Base-by-base conservation (phyloP, 2,888 invertebrate genomes). In the Drosophila neotestacea region DNA sequence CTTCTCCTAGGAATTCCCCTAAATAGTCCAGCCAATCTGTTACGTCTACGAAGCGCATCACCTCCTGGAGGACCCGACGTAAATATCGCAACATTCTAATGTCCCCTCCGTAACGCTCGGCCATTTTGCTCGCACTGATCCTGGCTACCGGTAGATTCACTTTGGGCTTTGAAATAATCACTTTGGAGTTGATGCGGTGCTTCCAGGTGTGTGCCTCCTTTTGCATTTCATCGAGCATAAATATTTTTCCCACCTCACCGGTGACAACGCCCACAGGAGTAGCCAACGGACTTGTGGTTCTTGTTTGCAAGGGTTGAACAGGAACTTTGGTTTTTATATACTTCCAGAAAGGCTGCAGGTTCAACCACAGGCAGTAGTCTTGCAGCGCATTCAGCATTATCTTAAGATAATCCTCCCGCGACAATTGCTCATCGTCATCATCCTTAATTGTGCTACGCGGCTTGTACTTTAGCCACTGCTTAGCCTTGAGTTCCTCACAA, bases 391-490 rank as follows among this genome's bases (percentile, higher is more conserved):
- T 72, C 0, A 92, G 73, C 10, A 92, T 60, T 6, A 92, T 60
- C 16, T 79, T 55, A 0, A 92, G 65, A 61, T 92, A 92, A 51
- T 91, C 90, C 27, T 90, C 84, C 2, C 90, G 89, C 0, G 86
- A 73, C 10, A 90, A 65, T 42, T 84, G 82, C 6, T 75, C 73
- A 47, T 77, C 77, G n/a, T 60, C 72, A 2, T 65, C 62, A 4
- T 62, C 52, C 0, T 73, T 54, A 4, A 88, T 69, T 32, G 84
- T 74, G 0, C 66, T 66, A 27, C 77, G 74, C 0, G 81, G 79
- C 52, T 77, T 82, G 47, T 90, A 91, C 39, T 88, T 86, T 0
- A 89, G 56, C 91, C 91, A 92, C 27, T 88, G 88, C 42, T 85
- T 85, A 6, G 79, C 67, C 13, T 80, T 89, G 1, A 83, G 74